Conservation (phyloP, 1,140 invertebrate genomes). For the Lasioglossum albipes region DNA sequence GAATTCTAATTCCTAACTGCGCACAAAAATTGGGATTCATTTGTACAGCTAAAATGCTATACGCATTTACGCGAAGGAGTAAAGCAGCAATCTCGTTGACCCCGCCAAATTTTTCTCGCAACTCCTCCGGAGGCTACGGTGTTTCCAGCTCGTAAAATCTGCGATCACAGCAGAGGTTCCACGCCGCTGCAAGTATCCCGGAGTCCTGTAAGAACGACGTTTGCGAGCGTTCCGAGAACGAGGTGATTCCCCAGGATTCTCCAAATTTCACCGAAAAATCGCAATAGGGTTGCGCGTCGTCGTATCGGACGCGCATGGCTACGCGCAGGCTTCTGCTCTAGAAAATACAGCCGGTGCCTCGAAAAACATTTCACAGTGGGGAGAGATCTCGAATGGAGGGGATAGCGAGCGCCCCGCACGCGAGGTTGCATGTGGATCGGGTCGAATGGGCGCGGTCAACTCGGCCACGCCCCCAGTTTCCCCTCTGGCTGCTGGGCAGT, state of each 20-base stretch:
- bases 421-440: constrained; percentile 59
- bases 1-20: too few relatives aligned
- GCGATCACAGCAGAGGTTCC: background rate
- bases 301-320: constrained; percentile 39
- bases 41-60: too few relatives aligned
- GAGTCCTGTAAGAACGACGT: background rate
- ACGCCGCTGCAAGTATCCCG: background rate
- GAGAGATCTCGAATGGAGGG: constrained; percentile 11
- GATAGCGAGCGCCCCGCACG: constrained; percentile 36
- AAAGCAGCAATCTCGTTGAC: too few relatives aligned
- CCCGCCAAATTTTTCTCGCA: too few relatives aligned
- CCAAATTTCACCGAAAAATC: background rate
- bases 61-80: too few relatives aligned
- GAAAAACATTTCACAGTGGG: constrained; percentile 46
- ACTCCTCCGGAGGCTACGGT: too few relatives aligned
- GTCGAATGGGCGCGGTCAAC: constrained; percentile 54
- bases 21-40: too few relatives aligned
- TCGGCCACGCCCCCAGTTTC: constrained; percentile 66
- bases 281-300: constrained; percentile 22
- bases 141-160: background rate
- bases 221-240: background rate
- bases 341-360: constrained; percentile 48
- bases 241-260: background rate
- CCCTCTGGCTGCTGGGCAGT: constrained; percentile 49
- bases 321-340: constrained; percentile 59